Evolutionary conservation across 1,140 invertebrate species (phyloP), one percentile per base, ranked within the genome.

Genomic region (Brachionus rubens): DNA sequence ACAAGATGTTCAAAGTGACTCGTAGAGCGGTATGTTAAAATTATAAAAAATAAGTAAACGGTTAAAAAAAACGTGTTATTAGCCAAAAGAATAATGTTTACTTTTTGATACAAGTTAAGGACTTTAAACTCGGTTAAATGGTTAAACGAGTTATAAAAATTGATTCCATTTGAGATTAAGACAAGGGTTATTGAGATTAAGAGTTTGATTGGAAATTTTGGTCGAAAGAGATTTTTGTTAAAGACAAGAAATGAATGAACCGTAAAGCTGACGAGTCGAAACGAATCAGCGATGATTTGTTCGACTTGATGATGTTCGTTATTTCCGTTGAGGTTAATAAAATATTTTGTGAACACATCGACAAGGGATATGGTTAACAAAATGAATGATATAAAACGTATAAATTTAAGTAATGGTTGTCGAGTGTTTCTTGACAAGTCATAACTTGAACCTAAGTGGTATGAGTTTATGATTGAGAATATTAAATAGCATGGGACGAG

Each of bases 31-130:
- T 36, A 59, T 12, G 54, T 36, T 36, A 33, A 59, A 28, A 59
- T 19, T 33, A 59, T 59, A 59, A 59, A 59, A 36, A 59, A 36
- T 21, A 36, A 33, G 36, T 59, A 59, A 59, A 59, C 30, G 33
- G 36, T 28, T 33, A 59, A 36, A 40, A 59, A 59, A 19, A 59
- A 59, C 9, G 36, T 14, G 19, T 19, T 33, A 59, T 59, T 59
- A 9, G 54, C 54, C 16, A 36, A 5, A 19, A 59, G n/a, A 33
- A 59, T 59, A 5, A 59, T 10, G 9, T 40, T 59, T 19, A 26
- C 33, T 36, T 59, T 59, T 65, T 65, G 36, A 43, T 7, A 24
- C 43, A 26, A 41, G 12, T 24, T 65, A 24, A 26, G 40, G 36
- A 12, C 24, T 19, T 16, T 43, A 14, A 65, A 43, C 12, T 41